Conservation (phyloP, 2,888 invertebrate species). For the Gari tellinella region DNA sequence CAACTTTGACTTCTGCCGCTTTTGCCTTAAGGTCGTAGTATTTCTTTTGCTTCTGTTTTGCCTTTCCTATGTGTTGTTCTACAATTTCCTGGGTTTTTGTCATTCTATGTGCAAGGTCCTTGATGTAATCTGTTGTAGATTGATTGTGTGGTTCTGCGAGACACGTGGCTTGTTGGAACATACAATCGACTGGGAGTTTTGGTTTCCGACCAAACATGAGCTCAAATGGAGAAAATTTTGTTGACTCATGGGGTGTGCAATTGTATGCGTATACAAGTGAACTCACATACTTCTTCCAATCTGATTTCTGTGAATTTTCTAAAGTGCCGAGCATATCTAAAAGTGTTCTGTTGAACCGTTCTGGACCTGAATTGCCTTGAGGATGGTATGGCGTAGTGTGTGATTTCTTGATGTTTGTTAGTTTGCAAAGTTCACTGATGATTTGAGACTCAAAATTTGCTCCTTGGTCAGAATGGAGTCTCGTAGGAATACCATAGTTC, state of each 20-base stretch:
- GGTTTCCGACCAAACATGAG: slow-evolving; percentile 41
- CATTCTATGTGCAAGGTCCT: too few species aligned
- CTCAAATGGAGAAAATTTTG: slow-evolving; percentile 34
- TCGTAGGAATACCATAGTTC: slow-evolving; percentile 33
- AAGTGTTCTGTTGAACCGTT: slow-evolving; percentile 42
- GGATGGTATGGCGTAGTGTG: slow-evolving; percentile 29
- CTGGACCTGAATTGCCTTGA: slow-evolving; percentile 31
- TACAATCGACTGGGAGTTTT: slow-evolving; percentile 41
- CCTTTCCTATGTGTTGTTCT: too few species aligned
- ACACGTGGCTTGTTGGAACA: too few species aligned
- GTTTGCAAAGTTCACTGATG: slow-evolving; percentile 28
- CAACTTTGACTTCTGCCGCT: too few species aligned
- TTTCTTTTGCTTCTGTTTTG: too few species aligned
- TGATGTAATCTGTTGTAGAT: too few species aligned
- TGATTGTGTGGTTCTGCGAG: too few species aligned
- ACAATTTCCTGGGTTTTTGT: too few species aligned
- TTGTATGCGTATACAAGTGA: slow-evolving; percentile 25
- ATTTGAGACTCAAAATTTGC: slow-evolving; percentile 32
- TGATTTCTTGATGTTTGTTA: slow-evolving; percentile 30
- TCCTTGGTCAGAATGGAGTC: slow-evolving; percentile 41
- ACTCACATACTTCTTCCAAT: slow-evolving; percentile 29
- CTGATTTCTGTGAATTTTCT: slow-evolving; percentile 14
- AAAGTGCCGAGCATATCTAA: slow-evolving; percentile 31
- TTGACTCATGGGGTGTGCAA: slow-evolving; percentile 29
- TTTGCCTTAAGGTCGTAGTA: too few species aligned